Conservation (phyloP, 2,888 invertebrate genomes). For the Limnephilus lunatus region DNA sequence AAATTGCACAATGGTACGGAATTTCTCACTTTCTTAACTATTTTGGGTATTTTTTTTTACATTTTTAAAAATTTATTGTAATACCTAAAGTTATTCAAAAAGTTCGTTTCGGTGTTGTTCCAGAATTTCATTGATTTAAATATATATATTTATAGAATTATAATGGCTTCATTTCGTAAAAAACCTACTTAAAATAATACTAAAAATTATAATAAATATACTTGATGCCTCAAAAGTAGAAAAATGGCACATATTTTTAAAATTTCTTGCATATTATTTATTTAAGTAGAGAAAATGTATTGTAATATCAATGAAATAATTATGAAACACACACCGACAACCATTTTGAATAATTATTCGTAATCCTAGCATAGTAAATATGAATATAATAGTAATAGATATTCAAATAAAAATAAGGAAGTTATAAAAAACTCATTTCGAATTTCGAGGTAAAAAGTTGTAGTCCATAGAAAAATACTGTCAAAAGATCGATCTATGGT, state of each 20-base stretch:
- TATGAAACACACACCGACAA: constrained; percentile 64
- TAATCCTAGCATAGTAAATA: constrained; percentile 9
- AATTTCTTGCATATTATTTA: constrained; percentile 17
- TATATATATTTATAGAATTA: constrained; percentile 27
- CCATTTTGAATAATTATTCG: constrained; percentile 14
- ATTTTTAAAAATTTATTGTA: constrained; percentile 17
- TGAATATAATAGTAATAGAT: not conserved
- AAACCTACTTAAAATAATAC: not conserved
- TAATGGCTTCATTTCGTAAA: constrained; percentile 30
- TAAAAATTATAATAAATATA: constrained; percentile 21
- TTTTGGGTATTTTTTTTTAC: not conserved
- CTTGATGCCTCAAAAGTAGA: constrained; percentile 23
- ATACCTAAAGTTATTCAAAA: constrained; percentile 13
- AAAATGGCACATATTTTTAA: constrained; percentile 23
- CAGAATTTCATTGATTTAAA: constrained; percentile 65
- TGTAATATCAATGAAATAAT: constrained; percentile 63
- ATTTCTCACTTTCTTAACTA: not conserved
- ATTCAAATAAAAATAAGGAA: not conserved
- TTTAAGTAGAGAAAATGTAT: constrained; percentile 14
- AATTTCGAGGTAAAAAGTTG: constrained; percentile 6
- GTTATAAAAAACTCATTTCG: not conserved
- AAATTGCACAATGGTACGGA: not conserved
- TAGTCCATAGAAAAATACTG: constrained; percentile 17
- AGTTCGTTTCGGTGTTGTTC: constrained; percentile 59
- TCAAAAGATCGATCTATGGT: not conserved